Base-by-base conservation (phyloP, 2,888 invertebrate genomes). In the Strigamia crassipes region DNA sequence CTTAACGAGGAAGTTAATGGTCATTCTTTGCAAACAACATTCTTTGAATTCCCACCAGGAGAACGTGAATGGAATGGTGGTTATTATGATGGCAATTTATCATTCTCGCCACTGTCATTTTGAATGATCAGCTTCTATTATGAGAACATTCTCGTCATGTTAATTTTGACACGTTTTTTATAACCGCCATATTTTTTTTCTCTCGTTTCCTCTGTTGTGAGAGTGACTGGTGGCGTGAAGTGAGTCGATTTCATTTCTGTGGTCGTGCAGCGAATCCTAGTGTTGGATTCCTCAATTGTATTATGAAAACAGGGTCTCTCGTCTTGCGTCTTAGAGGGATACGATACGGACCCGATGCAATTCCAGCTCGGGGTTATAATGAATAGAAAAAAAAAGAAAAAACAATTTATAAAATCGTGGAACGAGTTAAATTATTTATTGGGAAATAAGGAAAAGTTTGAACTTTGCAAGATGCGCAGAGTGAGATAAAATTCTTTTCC, bases 1-100 rank as follows among this genome's bases (percentile, higher is more conserved):
- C 61, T 9, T 61, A 61, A 61, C 61, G 61, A 61, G 61, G 61
- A 18, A 9, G 61, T 61, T 61, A 61, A 61, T 61, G 61, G 61
- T 61, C 61, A 61, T 61, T 61, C 61, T 61, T 61, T n/a, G 61
- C 61, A 61, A 61, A 61, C 61, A 61, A 18, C 61, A 61, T 61
- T 61, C 61, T 61, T 61, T 2, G 10, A 5, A 61, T 61, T 61
- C 61, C 23, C 23, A 21, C 23, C 61, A 61, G 61, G 61, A 23
- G 23, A 2, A 5, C 61, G 61, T 61, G 61, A 18, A 61, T 61
- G 61, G 61, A 18, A 61, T 61, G 34, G 18, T 18, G 21, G 61
- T 61, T 61, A 61, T 61, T 61, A 61, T 18, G 61, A 61, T 18
- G 61, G 61, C 18, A 61, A 61, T 61, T 61, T 61, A 61, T 61